phyloP scores from a whole-genome alignment of 2,888 invertebrate genomes.

The Eupithecia centaureata region DNA sequence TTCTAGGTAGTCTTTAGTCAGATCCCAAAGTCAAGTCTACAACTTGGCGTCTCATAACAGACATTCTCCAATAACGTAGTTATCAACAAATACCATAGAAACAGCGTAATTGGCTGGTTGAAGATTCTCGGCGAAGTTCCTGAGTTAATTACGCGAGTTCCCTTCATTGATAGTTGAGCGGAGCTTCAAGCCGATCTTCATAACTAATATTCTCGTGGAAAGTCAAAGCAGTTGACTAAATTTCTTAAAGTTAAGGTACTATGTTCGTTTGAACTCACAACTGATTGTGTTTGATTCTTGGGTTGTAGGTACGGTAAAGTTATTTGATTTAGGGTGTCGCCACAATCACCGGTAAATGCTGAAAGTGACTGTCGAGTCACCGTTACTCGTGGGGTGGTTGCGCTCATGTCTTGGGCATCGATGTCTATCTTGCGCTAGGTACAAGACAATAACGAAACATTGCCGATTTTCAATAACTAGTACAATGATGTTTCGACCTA shows the following conservation, averaged over 20 bases:
- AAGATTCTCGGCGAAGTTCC: neutral
- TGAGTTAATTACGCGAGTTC: neutral
- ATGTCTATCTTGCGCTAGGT: neutral
- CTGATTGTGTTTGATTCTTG: neutral
- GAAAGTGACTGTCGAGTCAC: neutral
- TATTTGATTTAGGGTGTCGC: neutral
- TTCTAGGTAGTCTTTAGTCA: neutral
- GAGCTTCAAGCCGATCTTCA: neutral
- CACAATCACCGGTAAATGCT: neutral
- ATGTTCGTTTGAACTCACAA: neutral
- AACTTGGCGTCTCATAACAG: constrained; percentile 1
- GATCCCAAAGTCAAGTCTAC: neutral
- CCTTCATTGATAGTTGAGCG: neutral
- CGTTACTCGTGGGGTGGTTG: neutral
- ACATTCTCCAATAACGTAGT: neutral
- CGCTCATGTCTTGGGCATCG: no score
- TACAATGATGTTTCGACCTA: no score
- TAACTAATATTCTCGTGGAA: neutral
- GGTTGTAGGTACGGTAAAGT: neutral
- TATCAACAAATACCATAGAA: neutral
- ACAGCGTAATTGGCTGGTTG: neutral
- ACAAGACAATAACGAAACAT: no score
- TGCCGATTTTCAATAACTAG: no score
- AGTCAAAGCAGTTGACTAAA: neutral
- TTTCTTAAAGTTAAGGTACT: neutral